Evolutionary conservation across 2,888 invertebrate species (phyloP).

Genomic region (Orgyia antiqua): DNA sequence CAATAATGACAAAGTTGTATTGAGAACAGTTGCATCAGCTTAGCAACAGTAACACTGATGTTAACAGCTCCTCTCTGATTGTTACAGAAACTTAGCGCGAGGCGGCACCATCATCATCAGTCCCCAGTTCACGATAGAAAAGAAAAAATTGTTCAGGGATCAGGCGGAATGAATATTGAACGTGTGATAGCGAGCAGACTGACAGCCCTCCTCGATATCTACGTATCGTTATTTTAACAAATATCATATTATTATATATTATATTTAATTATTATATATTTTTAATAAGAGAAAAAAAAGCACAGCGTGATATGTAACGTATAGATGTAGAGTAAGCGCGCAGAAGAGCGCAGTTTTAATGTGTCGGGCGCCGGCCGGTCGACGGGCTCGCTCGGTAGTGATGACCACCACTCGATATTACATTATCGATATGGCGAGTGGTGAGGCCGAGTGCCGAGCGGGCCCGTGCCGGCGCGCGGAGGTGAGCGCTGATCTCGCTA

Average conservation of each 20-base stretch:
- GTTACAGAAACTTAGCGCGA: constrained; percentile 87
- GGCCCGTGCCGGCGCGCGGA: constrained; percentile 33
- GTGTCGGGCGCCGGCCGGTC: constrained; percentile 13
- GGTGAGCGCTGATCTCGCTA: constrained; percentile 46
- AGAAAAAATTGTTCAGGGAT: constrained; percentile 93
- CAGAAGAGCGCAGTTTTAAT: constrained; percentile 41
- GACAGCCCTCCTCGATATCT: constrained; percentile 74
- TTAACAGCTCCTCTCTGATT: constrained; percentile 32
- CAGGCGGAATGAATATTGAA: constrained; percentile 72
- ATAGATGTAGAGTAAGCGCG: constrained; percentile 66
- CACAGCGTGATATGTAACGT: constrained; percentile 79
- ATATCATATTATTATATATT: constrained; percentile 77
- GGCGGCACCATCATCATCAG: constrained; percentile 93
- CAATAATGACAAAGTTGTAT: constrained; percentile 4
- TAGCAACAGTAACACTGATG: constrained; percentile 12
- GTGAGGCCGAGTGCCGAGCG: constrained; percentile 21
- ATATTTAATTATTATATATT: constrained; percentile 74
- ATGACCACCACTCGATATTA: constrained; percentile 10
- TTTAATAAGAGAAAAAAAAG: constrained; percentile 76
- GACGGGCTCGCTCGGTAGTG: constrained; percentile 26
- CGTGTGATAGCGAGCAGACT: constrained; percentile 64
- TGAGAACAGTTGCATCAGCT: constrained; percentile 9
- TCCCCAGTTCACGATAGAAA: constrained; percentile 91
- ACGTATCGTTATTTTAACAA: constrained; percentile 75
- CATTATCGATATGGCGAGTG: constrained; percentile 39